These are phyloP conservation scores for Agrilus mali DNA, from an alignment of 2,888 invertebrate species.

Conservation along the genomic window DNA sequence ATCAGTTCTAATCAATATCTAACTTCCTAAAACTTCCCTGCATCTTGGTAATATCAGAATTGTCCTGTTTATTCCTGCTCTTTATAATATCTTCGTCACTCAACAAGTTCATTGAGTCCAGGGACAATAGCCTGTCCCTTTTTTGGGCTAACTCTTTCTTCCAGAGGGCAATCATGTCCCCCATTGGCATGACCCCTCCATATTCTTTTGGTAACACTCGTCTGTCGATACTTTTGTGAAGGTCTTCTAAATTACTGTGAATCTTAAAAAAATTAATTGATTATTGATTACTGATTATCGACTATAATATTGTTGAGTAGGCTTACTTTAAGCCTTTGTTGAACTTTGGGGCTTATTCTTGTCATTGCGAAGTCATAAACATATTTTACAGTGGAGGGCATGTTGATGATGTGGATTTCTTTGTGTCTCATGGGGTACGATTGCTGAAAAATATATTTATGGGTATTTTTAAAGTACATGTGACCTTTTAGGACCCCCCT, in stretches of 20 bases:
- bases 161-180: conserved; percentile 60
- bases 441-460: conserved; percentile 46
- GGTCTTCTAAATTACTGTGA: conserved; percentile 43
- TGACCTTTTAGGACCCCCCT: no score
- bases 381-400: conserved; percentile 61
- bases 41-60: conserved; percentile 24
- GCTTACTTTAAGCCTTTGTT: conserved; percentile 49
- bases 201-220: conserved; percentile 57
- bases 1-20: conserved; percentile 42
- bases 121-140: conserved; percentile 42
- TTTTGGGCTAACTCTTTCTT: conserved; percentile 48
- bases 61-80: conserved; percentile 30
- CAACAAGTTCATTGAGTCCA: conserved; percentile 53
- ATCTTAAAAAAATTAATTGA: conserved; percentile 49
- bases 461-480: no score
- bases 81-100: conserved; percentile 47
- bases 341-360: conserved; percentile 59
- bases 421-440: conserved; percentile 71
- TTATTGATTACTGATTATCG: no score
- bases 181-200: conserved; percentile 56
- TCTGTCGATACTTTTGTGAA: conserved; percentile 46
- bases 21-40: conserved; percentile 57
- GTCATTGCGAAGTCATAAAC: conserved; percentile 60
- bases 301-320: background rate
- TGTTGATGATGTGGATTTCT: conserved; percentile 57